Evolutionary conservation across 2,888 invertebrate species (phyloP), one percentile per base, ranked within the genome.

Genomic region (Tanypteryx hageni): DNA sequence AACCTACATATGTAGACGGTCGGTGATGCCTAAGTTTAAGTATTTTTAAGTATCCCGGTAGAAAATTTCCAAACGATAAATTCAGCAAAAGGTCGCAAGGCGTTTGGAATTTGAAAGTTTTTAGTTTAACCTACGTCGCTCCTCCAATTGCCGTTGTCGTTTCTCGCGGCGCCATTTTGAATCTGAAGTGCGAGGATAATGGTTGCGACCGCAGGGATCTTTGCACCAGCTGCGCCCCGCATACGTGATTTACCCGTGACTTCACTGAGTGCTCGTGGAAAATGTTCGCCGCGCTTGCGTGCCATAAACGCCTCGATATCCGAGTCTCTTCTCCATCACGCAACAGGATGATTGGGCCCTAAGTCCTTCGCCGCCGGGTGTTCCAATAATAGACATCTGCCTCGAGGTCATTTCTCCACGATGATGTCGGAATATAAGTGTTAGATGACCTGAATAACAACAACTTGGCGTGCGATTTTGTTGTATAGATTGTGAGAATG

Each of bases 231-330:
- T 76, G 76, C 76, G 27, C 27, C 22, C 68, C 68, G 9, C 18
- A 22, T 68, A 76, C 76, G 76, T 76, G 76, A 76, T 76, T 76
- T 76, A 76, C 76, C 27, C 76, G 76, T 76, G 76, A 76, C 76
- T 27, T 76, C 76, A 76, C 22, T 18, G 68, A 68, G n/a, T 68
- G 18, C n/a, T 8, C 22, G 76, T 27, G 22, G 76, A 76, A 76
- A 22, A 76, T 22, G 76, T 76, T 76, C 76, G 76, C 22, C 76
- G 76, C 13, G 76, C 22, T 76, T 76, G 22, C 27, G 76, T 76
- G 76, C 76, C 22, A 76, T 76, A 76, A 76, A 76, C 76, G 76
- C 76, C 22, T 76, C 68, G n/a, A 68, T 68, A 68, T 68, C 22
- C 27, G 76, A 76, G 76, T 76, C 22, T 76, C 76, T 76, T 22